A percentile compares a stretch with the other conserved stretches of the same genome.
Conservation (phyloP, 1,140 invertebrate genomes). For the Armadillidium nasatum region DNA sequence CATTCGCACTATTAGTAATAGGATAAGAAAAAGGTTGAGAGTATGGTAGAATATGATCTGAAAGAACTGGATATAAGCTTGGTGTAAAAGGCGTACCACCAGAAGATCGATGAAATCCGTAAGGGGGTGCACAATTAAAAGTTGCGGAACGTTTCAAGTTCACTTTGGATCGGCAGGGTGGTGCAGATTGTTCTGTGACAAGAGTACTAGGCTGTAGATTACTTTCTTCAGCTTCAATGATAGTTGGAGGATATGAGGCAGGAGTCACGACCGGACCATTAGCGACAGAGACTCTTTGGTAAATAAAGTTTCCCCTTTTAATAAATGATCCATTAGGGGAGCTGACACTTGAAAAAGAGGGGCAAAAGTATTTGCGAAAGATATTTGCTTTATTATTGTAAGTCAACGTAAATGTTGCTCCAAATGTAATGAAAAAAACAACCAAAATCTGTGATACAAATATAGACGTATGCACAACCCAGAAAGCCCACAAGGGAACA, state of each 20-base stretch:
- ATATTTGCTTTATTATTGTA: not conserved
- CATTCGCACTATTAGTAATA: not conserved
- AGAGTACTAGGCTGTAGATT: not conserved
- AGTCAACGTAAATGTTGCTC: not conserved
- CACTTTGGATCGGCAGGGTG: not conserved
- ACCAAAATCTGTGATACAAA: not conserved
- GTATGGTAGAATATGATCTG: not conserved
- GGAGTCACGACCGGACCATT: not conserved
- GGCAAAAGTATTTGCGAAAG: not conserved
- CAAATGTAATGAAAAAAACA: not conserved
- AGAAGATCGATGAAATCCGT: not conserved
- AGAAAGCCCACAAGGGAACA: not conserved
- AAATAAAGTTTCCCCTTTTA: constrained; percentile 8
- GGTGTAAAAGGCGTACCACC: not conserved
- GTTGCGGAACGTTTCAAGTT: not conserved
- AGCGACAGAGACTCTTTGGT: not conserved
- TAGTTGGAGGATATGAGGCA: not conserved
- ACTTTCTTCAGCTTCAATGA: not conserved
- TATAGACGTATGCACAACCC: not conserved
- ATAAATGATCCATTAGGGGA: constrained; percentile 1
- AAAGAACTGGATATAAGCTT: not conserved
- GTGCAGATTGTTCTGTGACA: not conserved
- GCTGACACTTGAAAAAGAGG: not conserved
- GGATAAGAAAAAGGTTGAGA: not conserved
- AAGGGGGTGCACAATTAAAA: not conserved